These are phyloP conservation scores for Drosophila planitibia DNA, from an alignment of 2,888 invertebrate genomes.

Conservation along the genomic window DNA sequence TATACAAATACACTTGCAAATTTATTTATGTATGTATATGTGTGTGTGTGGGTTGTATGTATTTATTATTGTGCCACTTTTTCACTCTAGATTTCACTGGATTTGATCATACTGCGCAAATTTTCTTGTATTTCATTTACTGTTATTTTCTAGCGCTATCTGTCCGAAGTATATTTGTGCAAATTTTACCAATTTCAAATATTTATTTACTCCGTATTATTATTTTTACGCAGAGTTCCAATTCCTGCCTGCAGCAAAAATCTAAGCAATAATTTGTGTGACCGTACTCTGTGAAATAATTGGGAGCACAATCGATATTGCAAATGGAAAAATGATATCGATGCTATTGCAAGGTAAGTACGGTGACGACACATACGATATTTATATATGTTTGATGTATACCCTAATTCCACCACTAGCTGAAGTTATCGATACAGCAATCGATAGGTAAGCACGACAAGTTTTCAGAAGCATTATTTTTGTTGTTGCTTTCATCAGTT, in stretches of 20 bases:
- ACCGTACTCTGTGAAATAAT: constrained; percentile 8
- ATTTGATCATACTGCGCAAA: background rate
- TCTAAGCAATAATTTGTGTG: constrained; percentile 31
- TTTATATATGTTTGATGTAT: background rate
- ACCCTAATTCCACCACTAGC: background rate
- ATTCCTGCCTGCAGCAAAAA: constrained; percentile 15
- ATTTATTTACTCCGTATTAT: constrained; percentile 7
- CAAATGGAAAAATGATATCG: background rate
- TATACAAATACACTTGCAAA: constrained; percentile 6
- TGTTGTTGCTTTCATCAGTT: constrained; percentile 52
- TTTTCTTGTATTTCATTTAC: background rate
- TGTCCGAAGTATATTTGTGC: constrained; percentile 4
- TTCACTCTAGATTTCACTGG: constrained; percentile 23
- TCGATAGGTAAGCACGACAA: constrained; percentile 36
- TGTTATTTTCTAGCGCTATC: constrained; percentile 12
- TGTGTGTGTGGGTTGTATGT: constrained; percentile 20
- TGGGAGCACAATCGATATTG: constrained; percentile 1
- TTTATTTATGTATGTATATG: background rate
- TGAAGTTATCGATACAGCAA: constrained; percentile 24
- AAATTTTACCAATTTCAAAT: constrained; percentile 1
- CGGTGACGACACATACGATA: background rate
- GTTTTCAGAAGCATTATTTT: constrained; percentile 25
- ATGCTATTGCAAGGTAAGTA: constrained; percentile 1
- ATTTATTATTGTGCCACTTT: constrained; percentile 50
- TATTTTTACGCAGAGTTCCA: constrained; percentile 15